A percentile compares a stretch with the other conserved stretches of the same genome.
Evolutionary conservation across 2,113 vertebrate species (phyloP).

Genomic region (Corythaeola cristata): DNA sequence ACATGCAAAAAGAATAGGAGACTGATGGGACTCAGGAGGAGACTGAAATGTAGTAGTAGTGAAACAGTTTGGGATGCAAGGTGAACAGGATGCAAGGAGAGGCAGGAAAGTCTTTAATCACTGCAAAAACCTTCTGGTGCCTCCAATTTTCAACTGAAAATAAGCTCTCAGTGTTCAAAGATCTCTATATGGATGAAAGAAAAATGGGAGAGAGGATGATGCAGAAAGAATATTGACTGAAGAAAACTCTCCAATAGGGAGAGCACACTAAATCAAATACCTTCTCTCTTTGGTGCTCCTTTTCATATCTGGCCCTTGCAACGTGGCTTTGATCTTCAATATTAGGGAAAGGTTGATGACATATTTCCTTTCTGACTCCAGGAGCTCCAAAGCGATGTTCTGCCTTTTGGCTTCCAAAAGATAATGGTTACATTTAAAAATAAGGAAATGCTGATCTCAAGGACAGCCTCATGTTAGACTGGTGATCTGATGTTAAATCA

Average conservation of each 20-base stretch:
- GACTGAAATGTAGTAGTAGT: neutral
- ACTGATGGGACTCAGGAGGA: neutral
- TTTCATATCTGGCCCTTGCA: conserved; percentile 88
- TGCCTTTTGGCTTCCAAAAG: conserved; percentile 86
- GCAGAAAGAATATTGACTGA: neutral
- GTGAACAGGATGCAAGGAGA: neutral
- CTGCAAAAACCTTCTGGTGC: neutral
- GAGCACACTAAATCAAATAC: conserved; percentile 71
- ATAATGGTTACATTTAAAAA: conserved; percentile 32
- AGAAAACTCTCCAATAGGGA: neutral
- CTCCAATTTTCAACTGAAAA: neutral
- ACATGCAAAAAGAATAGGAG: neutral
- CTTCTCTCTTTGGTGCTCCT: conserved; percentile 89
- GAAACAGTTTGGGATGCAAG: neutral
- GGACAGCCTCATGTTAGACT: neutral
- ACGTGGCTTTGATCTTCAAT: conserved; percentile 93
- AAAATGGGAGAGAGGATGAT: neutral
- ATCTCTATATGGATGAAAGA: neutral
- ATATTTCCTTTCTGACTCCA: conserved; percentile 94
- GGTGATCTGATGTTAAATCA: neutral
- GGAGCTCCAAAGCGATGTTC: conserved; percentile 88
- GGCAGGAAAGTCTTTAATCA: neutral
- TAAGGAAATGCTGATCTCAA: neutral
- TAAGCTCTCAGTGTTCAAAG: neutral
- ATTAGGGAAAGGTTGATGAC: conserved; percentile 92